Evolutionary conservation across 2,113 vertebrate species (phyloP), one percentile per base, ranked within the genome.

Genomic region (Sturnira hondurensis): DNA sequence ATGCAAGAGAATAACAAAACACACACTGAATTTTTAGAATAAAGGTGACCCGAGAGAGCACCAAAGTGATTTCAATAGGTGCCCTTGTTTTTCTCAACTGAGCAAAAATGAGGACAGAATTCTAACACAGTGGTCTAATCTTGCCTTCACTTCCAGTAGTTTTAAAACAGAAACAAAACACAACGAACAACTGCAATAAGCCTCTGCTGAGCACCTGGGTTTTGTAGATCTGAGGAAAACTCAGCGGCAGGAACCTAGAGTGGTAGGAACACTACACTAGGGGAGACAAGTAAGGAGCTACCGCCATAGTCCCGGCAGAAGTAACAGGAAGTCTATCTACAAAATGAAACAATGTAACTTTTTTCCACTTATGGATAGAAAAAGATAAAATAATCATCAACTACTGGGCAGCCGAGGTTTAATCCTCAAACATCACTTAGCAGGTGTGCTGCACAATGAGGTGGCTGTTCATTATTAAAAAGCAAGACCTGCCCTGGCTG

Each of bases 391-490:
- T 67, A 90, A 76, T 54, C 52, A 70, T 86, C 84, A 88, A 82
- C 70, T 47, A 47, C 28, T 31, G 4, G 20, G 73, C 10, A 67
- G 56, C 31, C 65, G 41, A 93, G 20, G 38, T 54, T 91, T 96
- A 71, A 82, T 85, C 94, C 58, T 96, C 73, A 58, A 95, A 77
- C 36, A 94, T 33, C 45, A 86, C 13, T 4, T 38, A 87, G 80
- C 61, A 94, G 20, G n/a, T 33, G 56, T n/a, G 45, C 68, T 86
- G 36, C 45, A 93, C 56, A 95, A 78, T 47, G 67, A 95, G 54
- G 90, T 50, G n/a, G 63, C 26, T 50, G 86, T 95, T 89, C 94
- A 96, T 95, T 95, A 94, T 68, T 93, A 93, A 95, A 38, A 73
- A 94, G 81, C 33, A 94, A 93, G 94, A 67, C 33, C 63, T 94